Conservation (phyloP, 2,888 invertebrate species). For the Tuberolachnus salignus region DNA sequence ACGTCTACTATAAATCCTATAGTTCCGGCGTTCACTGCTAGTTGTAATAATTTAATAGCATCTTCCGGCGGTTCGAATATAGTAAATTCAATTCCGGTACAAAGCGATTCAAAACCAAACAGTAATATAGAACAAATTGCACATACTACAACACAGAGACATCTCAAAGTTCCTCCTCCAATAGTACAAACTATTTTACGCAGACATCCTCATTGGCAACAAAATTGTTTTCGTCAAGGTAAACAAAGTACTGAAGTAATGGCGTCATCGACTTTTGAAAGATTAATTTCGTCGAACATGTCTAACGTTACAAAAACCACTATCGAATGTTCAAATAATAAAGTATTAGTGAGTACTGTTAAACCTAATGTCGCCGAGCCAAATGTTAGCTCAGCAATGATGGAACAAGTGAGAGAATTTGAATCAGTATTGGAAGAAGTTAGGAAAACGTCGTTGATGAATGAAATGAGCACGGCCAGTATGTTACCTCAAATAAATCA, state of each 20-base stretch:
- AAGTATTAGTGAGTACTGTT: slow-evolving; percentile 59
- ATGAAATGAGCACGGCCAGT: slow-evolving; percentile 64
- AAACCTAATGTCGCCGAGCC: slow-evolving; percentile 66
- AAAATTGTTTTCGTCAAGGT: slow-evolving; percentile 39
- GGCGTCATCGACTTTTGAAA: slow-evolving; percentile 57
- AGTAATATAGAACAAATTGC: slow-evolving; percentile 2
- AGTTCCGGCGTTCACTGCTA: slow-evolving; percentile 32
- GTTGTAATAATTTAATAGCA: slow-evolving; percentile 19
- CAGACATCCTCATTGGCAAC: slow-evolving; percentile 41
- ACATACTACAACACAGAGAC: slow-evolving; percentile 29
- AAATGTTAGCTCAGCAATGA: slow-evolving; percentile 72
- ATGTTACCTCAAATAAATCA: slow-evolving; percentile 52
- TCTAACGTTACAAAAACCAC: slow-evolving; percentile 43
- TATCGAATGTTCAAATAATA: slow-evolving; percentile 60
- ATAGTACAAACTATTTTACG: slow-evolving; percentile 45
- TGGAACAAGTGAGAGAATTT: slow-evolving; percentile 79
- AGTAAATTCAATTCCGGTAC: slow-evolving; percentile 37
- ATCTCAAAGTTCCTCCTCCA: slow-evolving; percentile 38
- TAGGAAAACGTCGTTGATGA: slow-evolving; percentile 63
- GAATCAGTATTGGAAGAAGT: slow-evolving; percentile 82
- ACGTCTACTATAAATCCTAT: slow-evolving; percentile 21
- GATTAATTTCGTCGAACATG: slow-evolving; percentile 25
- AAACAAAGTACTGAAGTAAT: slow-evolving; percentile 54
- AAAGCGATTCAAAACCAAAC: slow-evolving; percentile 31
- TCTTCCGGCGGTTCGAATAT: slow-evolving; percentile 43